Percentiles rank a stretch among this genome's conserved stretches.
phyloP scores from a whole-genome alignment of 2,797 vertebrate genomes.

The Acrocephalus scirpaceus region DNA sequence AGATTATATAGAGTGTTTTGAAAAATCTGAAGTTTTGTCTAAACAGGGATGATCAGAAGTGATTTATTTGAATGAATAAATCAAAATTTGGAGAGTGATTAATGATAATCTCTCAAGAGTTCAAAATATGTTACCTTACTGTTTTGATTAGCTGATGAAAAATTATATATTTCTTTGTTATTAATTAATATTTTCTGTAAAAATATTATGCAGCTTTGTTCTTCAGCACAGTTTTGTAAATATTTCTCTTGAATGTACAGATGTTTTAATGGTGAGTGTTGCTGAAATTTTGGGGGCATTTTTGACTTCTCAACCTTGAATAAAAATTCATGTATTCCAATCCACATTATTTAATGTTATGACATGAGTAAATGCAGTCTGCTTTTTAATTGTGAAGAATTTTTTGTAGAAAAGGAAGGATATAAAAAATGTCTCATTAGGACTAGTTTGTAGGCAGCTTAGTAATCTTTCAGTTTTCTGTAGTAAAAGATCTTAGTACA shows the following conservation, averaged over 20 bases:
- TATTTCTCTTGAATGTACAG: background rate
- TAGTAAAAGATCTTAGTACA: background rate
- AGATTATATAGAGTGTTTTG: background rate
- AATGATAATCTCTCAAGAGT: background rate
- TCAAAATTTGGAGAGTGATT: background rate
- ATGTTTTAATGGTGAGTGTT: background rate
- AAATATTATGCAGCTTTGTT: background rate
- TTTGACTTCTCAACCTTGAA: background rate
- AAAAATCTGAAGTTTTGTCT: background rate
- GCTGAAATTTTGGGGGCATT: background rate
- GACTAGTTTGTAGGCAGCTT: background rate
- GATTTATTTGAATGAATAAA: background rate
- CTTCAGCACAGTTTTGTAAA: background rate
- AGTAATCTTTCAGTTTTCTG: background rate
- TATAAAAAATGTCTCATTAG: background rate
- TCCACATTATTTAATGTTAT: background rate
- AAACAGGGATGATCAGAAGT: background rate
- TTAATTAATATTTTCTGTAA: background rate
- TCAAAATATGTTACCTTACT: background rate
- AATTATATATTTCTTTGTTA: background rate
- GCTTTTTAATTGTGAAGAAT: background rate
- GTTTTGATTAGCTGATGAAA: background rate
- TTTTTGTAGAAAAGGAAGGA: background rate
- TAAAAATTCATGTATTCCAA: background rate
- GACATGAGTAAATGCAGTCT: background rate